These are phyloP conservation scores for Vidua chalybeata DNA, from an alignment of 2,113 vertebrate genomes.

Conservation along the genomic window DNA sequence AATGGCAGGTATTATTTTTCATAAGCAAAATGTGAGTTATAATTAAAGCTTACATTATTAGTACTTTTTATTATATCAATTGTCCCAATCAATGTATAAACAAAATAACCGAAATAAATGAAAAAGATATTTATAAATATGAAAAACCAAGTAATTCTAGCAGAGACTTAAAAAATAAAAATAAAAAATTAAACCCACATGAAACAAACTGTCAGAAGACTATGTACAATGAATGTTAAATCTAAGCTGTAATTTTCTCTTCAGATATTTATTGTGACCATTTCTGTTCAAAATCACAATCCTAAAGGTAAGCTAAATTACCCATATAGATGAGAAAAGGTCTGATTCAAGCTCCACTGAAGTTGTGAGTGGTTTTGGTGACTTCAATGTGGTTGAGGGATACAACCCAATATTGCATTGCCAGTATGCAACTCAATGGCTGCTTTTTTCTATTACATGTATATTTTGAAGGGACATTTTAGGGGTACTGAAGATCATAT, in stretches of 20 bases:
- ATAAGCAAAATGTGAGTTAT: conserved; percentile 22
- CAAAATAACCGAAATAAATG: conserved; percentile 37
- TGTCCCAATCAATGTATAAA: conserved; percentile 28
- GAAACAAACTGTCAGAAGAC: conserved; percentile 7
- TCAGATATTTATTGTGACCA: background rate
- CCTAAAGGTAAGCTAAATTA: background rate
- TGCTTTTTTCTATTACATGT: background rate
- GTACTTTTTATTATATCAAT: conserved; percentile 25
- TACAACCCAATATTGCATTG: background rate
- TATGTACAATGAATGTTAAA: background rate
- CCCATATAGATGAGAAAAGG: background rate
- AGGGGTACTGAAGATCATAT: background rate
- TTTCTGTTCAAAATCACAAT: background rate
- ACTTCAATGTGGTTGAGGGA: background rate
- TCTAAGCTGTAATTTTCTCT: background rate
- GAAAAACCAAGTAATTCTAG: conserved; percentile 12
- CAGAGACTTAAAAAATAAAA: background rate
- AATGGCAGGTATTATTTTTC: conserved; percentile 9
- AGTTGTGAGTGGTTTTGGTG: background rate
- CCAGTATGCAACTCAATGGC: background rate
- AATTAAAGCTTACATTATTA: conserved; percentile 41
- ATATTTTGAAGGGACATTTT: background rate
- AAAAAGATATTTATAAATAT: conserved; percentile 24
- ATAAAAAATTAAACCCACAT: background rate
- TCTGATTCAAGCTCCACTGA: background rate